Base-by-base conservation (phyloP, 2,797 vertebrate genomes). In the Corythornis leucogaster region DNA sequence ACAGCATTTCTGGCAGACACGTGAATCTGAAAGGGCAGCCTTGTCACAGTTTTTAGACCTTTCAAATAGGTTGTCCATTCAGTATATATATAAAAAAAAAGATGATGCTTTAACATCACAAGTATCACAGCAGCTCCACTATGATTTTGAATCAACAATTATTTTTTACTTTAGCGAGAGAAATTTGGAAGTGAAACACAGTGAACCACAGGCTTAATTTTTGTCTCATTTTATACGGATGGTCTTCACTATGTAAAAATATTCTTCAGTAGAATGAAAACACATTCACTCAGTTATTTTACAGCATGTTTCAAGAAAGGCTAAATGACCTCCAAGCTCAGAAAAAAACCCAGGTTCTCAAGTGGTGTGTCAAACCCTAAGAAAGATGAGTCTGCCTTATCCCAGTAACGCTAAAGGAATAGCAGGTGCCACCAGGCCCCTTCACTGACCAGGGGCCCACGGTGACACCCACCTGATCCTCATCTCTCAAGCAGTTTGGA, bases 1-100 rank as follows among this genome's bases (percentile, higher is more conserved):
- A 76, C 25, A 92, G 78, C 53, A 42, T 86, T 92, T 91, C 81
- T 95, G 48, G 48, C 51, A 92, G 75, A 84, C 62, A 73, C 4
- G 5, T 40, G 63, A 84, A 70, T 70, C 42, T 75, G 50, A 90
- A 91, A 85, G 30, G 38, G 30, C 69, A 93, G 30, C n/a, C n/a
- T 68, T 57, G 13, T 40, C 69, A 79, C 62, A 78, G 4, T 69
- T 80, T 90, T 90, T 58, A 92, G 38, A 64, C 64, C 46, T 91
- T 89, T 92, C 53, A 91, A 88, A 81, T 15, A 38, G 15, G 19
- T 24, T 85, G 30, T 51, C 51, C 31, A 22, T 89, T 68, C 38
- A 69, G 12, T 66, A 71, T 50, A 22, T 45, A 25, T n/a, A 31
- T 33, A n/a, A 28, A 85, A 62, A 55, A 42, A 15, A 30, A 0